Evolutionary conservation across 2,113 vertebrate genomes (phyloP).

Genomic region (Phycodurus eques): DNA sequence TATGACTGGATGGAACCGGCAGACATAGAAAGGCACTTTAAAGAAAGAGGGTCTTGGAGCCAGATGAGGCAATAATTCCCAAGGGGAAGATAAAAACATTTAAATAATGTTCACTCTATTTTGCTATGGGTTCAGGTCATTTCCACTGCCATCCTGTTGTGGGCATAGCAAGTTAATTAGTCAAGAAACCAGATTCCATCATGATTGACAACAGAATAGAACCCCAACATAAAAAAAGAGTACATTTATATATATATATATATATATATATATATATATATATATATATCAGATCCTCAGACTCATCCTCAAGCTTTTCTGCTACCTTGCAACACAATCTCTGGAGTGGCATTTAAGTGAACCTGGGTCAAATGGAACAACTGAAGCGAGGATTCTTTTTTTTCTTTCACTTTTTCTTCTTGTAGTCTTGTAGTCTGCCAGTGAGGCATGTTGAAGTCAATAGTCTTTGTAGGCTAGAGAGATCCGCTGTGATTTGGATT

Average conservation of each 20-base stretch:
- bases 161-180: no score
- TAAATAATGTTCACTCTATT: no score
- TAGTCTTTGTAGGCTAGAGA: conserved; percentile 6
- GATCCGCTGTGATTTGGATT: conserved; percentile 12
- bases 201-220: no score
- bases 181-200: no score
- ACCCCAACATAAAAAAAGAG: no score
- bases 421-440: conserved; percentile 24
- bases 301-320: conserved; percentile 51
- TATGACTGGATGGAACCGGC: not conserved
- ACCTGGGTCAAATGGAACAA: conserved; percentile 23
- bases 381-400: conserved; percentile 24
- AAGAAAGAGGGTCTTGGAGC: not conserved
- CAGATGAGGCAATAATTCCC: not conserved
- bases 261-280: no score
- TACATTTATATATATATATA: no score
- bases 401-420: conserved; percentile 32
- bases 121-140: no score
- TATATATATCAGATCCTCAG: not conserved
- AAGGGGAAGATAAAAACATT: not conserved
- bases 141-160: not conserved
- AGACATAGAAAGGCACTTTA: not conserved
- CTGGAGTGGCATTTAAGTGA: conserved; percentile 39
- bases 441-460: conserved; percentile 10
- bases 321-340: conserved; percentile 43